These are phyloP conservation scores for Nomada fucata DNA, from an alignment of 2,888 invertebrate species.

Conservation along the genomic window DNA sequence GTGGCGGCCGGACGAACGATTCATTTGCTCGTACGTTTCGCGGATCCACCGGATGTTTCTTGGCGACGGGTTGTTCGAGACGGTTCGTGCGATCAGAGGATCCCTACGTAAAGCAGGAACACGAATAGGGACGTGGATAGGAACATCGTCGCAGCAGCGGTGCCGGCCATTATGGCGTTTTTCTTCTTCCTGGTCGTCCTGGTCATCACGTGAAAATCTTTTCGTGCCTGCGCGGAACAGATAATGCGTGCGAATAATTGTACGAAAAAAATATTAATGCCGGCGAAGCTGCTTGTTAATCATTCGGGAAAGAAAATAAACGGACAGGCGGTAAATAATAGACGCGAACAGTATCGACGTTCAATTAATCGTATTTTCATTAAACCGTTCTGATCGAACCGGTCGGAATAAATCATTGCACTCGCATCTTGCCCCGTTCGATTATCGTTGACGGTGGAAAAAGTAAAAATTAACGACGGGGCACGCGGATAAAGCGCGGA, in stretches of 20 bases:
- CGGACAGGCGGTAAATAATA: no score
- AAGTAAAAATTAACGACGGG: no score
- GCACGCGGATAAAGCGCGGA: no score
- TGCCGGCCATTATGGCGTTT: conserved; percentile 42
- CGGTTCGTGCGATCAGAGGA: conserved; percentile 41
- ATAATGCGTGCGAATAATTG: neutral
- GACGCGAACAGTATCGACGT: no score
- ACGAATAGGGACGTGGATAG: conserved; percentile 55
- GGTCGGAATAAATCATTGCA: no score
- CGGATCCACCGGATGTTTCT: neutral
- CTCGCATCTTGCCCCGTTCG: no score
- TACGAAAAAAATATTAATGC: neutral
- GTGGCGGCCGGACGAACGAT: conserved; percentile 41
- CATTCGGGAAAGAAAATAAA: no score
- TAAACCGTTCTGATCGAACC: no score
- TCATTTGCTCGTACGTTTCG: conserved; percentile 39
- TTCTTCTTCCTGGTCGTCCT: conserved; percentile 58
- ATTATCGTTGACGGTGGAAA: no score
- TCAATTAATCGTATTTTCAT: no score
- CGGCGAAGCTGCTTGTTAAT: no score
- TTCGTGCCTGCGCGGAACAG: conserved; percentile 64
- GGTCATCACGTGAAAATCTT: conserved; percentile 66
- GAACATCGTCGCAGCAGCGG: conserved; percentile 48
- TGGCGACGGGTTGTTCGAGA: neutral
- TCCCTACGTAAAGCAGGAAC: conserved; percentile 57